phyloP scores from a whole-genome alignment of 2,113 vertebrate genomes.

The Colossoma macropomum region DNA sequence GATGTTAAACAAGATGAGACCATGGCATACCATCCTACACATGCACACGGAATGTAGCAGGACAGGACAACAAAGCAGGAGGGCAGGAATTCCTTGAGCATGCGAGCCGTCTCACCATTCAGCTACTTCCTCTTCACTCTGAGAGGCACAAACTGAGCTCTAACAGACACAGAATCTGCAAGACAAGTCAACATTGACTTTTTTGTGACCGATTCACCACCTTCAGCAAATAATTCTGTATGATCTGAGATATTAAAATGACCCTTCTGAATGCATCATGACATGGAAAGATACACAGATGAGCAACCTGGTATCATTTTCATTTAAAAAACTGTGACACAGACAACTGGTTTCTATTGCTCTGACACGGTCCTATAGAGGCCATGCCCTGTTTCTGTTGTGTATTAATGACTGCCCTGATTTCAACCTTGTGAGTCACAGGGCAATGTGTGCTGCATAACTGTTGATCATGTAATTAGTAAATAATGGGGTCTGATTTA shows the following conservation, averaged over 20 bases:
- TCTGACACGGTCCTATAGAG: slow-evolving; percentile 12
- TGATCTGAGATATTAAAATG: slow-evolving; percentile 5
- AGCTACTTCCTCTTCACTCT: slow-evolving; percentile 70
- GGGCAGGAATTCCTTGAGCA: slow-evolving; percentile 71
- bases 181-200: slow-evolving; percentile 14
- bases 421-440: slow-evolving; percentile 27
- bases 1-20: slow-evolving; percentile 42
- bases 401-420: slow-evolving; percentile 24
- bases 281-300: not conserved
- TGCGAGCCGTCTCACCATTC: slow-evolving; percentile 55
- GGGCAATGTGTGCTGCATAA: slow-evolving; percentile 13
- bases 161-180: slow-evolving; percentile 22
- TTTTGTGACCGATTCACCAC: slow-evolving; percentile 7
- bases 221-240: slow-evolving; percentile 6
- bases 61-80: slow-evolving; percentile 76
- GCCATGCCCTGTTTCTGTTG: not conserved
- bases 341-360: not conserved
- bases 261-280: not conserved
- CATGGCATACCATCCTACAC: slow-evolving; percentile 55
- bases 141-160: slow-evolving; percentile 54
- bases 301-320: not conserved
- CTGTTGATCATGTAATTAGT: slow-evolving; percentile 6
- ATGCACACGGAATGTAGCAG: slow-evolving; percentile 71
- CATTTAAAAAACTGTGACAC: not conserved
- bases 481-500: no score